Evolutionary conservation across 2,113 vertebrate genomes (phyloP).

Genomic region (Murina feae): DNA sequence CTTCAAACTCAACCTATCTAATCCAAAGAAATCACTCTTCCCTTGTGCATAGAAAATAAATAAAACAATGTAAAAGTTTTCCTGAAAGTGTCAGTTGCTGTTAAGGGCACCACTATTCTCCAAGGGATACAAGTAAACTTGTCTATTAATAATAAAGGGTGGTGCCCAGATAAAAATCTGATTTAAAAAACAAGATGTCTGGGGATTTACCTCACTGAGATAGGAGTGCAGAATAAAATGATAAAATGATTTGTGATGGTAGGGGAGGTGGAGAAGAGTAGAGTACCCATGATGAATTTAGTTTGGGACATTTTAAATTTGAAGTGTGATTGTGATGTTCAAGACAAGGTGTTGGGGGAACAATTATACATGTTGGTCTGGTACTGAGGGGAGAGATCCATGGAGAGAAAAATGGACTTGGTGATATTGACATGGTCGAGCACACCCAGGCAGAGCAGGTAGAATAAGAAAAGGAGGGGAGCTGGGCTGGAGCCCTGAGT

Average conservation of each 20-base stretch:
- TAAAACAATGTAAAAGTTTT: not conserved
- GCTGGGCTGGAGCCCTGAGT: not conserved
- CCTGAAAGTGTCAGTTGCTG: not conserved
- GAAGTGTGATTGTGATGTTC: not conserved
- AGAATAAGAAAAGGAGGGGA: not conserved
- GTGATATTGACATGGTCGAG: not conserved
- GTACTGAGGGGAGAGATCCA: not conserved
- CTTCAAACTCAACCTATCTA: not conserved
- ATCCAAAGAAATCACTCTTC: not conserved
- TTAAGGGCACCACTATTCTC: not conserved
- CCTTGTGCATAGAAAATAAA: not conserved
- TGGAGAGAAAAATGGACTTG: not conserved
- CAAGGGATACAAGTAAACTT: not conserved
- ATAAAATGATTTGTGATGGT: not conserved
- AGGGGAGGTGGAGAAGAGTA: not conserved
- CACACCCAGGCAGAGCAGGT: not conserved
- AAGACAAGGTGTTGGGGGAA: not conserved
- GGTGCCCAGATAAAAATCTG: not conserved
- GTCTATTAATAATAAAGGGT: not conserved
- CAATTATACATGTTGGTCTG: not conserved
- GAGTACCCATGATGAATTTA: not conserved
- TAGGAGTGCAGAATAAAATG: not conserved
- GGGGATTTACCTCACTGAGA: not conserved
- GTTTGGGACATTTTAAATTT: not conserved
- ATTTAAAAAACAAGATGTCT: not conserved